Evolutionary conservation across 2,797 vertebrate species (phyloP).

Genomic region (Etheostoma nigrum): DNA sequence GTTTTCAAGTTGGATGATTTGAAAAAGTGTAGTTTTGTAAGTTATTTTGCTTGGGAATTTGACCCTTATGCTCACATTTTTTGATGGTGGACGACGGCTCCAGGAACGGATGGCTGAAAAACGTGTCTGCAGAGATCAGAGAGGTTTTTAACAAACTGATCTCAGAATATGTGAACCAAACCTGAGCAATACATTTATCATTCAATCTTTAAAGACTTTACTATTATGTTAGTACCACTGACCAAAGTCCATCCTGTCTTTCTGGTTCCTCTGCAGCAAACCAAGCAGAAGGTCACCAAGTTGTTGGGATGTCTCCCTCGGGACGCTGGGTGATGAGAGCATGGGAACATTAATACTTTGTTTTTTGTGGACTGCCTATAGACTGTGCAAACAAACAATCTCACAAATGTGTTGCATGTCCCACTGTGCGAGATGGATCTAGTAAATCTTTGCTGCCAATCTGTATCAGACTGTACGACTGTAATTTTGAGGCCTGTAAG

Average conservation of each 20-base stretch:
- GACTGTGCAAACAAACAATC: conserved; percentile 4
- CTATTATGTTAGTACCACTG: conserved; percentile 59
- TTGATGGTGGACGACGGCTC: conserved; percentile 91
- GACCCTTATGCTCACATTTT: conserved; percentile 89
- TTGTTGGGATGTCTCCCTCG: conserved; percentile 93
- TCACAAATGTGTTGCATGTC: neutral
- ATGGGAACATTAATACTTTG: conserved; percentile 7
- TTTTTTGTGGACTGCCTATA: neutral
- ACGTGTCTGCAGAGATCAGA: conserved; percentile 84
- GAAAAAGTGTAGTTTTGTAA: neutral
- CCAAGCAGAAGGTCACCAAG: conserved; percentile 91
- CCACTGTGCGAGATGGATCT: neutral
- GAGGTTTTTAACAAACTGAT: conserved; percentile 1
- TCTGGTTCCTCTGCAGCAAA: conserved; percentile 96
- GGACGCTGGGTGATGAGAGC: conserved; percentile 86
- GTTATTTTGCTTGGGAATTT: neutral
- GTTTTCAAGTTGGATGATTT: neutral
- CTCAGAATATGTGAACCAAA: neutral
- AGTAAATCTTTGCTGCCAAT: neutral
- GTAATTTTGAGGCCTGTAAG: neutral
- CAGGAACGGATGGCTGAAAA: conserved; percentile 96
- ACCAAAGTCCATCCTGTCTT: conserved; percentile 98
- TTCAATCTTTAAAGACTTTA: neutral
- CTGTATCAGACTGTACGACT: neutral
- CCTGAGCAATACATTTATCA: neutral